A percentile compares a stretch with the other conserved stretches of the same genome.
Evolutionary conservation across 2,797 vertebrate genomes (phyloP).

Genomic region (Cryptoblepharus egeriae): DNA sequence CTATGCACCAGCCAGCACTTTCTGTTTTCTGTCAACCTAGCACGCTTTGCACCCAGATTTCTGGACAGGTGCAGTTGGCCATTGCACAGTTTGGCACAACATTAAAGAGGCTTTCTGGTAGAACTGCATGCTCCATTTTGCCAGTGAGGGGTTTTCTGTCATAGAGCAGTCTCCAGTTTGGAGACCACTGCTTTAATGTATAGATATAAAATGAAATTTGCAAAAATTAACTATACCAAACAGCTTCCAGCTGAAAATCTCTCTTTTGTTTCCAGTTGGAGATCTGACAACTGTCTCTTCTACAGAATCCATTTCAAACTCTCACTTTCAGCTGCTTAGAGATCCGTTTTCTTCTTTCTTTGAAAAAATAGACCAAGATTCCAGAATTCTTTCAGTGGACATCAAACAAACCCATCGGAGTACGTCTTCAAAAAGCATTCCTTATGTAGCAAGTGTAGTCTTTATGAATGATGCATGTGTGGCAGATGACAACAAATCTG

Average conservation of each 20-base stretch:
- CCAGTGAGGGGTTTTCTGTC: too few relatives aligned
- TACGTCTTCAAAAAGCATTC: slow-evolving; percentile 19
- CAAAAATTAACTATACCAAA: not conserved
- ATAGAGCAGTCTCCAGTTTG: too few relatives aligned
- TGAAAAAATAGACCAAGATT: slow-evolving; percentile 52
- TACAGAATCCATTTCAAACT: slow-evolving; percentile 58
- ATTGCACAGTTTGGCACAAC: too few relatives aligned
- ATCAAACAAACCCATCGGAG: slow-evolving; percentile 44
- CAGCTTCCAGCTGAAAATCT: slow-evolving; percentile 17
- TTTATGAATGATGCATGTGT: slow-evolving; percentile 43
- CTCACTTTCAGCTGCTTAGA: slow-evolving; percentile 55
- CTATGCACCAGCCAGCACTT: too few relatives aligned
- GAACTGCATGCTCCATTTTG: too few relatives aligned
- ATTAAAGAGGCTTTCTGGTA: too few relatives aligned
- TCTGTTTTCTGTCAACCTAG: too few relatives aligned
- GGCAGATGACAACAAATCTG: slow-evolving; percentile 40
- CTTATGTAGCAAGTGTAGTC: slow-evolving; percentile 50
- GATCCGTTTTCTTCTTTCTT: slow-evolving; percentile 30
- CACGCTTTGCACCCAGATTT: too few relatives aligned
- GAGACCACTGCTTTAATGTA: too few relatives aligned
- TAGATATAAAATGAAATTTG: slow-evolving; percentile 9
- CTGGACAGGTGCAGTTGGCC: too few relatives aligned
- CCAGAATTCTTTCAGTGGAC: slow-evolving; percentile 45
- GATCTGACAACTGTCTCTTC: slow-evolving; percentile 59
- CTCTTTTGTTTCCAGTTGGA: slow-evolving; percentile 34